phyloP scores from a whole-genome alignment of 2,888 invertebrate genomes.

The Mesopsocus fuscifrons region DNA sequence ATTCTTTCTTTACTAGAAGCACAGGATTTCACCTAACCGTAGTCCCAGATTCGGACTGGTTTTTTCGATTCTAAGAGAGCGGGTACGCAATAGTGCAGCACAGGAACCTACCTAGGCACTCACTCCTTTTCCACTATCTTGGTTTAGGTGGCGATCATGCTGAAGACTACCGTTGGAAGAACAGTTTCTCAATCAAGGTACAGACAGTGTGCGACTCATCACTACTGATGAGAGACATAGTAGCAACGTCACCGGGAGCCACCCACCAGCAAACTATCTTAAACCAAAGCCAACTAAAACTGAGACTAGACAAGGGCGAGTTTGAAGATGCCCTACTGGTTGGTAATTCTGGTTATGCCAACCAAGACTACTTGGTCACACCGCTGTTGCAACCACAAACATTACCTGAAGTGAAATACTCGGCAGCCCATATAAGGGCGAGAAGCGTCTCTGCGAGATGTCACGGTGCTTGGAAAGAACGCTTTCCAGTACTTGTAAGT shows the following conservation, averaged over 20 bases:
- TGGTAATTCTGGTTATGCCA: constrained; percentile 6
- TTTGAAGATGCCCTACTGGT: constrained; percentile 9
- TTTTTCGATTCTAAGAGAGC: too few species aligned
- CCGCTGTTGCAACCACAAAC: too few species aligned
- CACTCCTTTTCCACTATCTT: too few species aligned
- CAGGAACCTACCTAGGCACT: too few species aligned
- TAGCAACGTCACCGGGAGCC: constrained; percentile 11
- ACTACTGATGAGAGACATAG: constrained; percentile 11
- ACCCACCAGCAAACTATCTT: constrained; percentile 12
- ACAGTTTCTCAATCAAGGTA: constrained; percentile 12
- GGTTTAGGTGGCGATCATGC: constrained; percentile 10
- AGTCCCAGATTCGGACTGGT: too few species aligned
- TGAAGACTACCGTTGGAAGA: constrained; percentile 11
- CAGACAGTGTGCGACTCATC: constrained; percentile 10
- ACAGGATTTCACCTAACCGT: too few species aligned
- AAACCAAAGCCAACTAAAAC: constrained; percentile 9
- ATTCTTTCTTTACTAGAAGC: too few species aligned
- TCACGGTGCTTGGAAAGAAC: constrained; percentile 4
- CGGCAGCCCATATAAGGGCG: not conserved
- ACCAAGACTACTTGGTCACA: constrained; percentile 4
- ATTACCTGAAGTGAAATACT: not conserved
- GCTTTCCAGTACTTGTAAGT: constrained; percentile 9
- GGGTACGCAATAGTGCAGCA: too few species aligned
- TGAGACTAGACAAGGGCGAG: constrained; percentile 9
- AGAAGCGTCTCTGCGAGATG: constrained; percentile 2